These are phyloP conservation scores for Steinernema hermaphroditum DNA, from an alignment of 2,888 invertebrate genomes.

Conservation along the genomic window DNA sequence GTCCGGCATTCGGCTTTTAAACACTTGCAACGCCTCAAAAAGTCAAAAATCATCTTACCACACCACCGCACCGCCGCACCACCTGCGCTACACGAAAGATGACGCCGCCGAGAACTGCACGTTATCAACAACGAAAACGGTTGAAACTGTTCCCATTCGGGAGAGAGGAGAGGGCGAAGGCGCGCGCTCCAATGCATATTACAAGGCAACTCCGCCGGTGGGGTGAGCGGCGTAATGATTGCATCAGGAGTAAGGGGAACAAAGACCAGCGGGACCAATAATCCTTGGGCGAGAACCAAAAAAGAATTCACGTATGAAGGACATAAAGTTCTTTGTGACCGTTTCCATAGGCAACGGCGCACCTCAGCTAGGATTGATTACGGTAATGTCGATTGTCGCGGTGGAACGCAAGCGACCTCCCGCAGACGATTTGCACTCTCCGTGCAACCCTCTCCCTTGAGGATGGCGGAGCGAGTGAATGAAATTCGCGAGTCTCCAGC, in stretches of 20 bases:
- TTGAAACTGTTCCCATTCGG: constrained; percentile 17
- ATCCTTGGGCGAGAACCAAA: background rate
- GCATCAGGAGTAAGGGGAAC: constrained; percentile 16
- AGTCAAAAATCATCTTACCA: constrained; percentile 28
- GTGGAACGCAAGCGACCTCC: background rate
- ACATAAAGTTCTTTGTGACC: too few relatives aligned
- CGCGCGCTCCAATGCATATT: background rate
- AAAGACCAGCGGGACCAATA: constrained; percentile 1
- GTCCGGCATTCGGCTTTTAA: constrained; percentile 20
- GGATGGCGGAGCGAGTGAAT: too few relatives aligned
- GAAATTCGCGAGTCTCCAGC: too few relatives aligned
- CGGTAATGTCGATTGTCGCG: too few relatives aligned
- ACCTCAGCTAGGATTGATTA: too few relatives aligned
- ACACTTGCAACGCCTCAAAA: constrained; percentile 25
- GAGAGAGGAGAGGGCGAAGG: background rate
- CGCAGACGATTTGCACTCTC: background rate
- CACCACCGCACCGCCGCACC: constrained; percentile 26
- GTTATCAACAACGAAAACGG: constrained; percentile 17
- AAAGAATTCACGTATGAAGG: background rate
- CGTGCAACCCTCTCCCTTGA: background rate
- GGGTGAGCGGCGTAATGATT: constrained; percentile 9
- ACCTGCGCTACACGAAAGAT: constrained; percentile 17
- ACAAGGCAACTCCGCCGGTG: constrained; percentile 7
- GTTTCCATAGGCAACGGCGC: too few relatives aligned
- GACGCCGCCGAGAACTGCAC: constrained; percentile 12